Conservation (phyloP, 2,888 invertebrate genomes). For the Acrocyrtus sp. region DNA sequence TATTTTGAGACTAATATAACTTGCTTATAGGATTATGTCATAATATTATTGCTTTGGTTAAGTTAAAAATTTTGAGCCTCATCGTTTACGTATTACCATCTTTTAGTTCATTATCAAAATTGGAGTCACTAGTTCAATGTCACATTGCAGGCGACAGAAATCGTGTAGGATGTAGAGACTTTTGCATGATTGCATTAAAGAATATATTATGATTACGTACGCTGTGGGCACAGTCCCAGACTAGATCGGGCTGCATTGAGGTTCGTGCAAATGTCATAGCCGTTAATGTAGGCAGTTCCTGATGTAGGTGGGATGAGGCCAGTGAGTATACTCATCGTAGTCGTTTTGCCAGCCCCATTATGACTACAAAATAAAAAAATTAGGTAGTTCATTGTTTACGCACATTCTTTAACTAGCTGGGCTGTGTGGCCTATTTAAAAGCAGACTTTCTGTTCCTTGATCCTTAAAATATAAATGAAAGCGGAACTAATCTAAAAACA, state of each 20-base stretch:
- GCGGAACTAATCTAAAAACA: not conserved
- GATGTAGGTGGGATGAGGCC: constrained; percentile 72
- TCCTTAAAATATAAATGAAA: no score
- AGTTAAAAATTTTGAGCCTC: no score
- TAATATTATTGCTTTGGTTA: no score
- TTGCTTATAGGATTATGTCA: no score
- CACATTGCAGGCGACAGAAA: constrained; percentile 72
- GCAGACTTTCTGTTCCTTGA: constrained; percentile 13
- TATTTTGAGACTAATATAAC: no score
- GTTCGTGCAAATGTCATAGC: constrained; percentile 75
- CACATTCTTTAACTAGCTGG: no score
- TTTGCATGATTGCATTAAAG: not conserved
- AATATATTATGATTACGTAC: constrained; percentile 65
- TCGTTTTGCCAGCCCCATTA: constrained; percentile 73
- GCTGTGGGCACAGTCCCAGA: constrained; percentile 91
- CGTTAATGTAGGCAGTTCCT: constrained; percentile 78
- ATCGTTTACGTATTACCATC: no score
- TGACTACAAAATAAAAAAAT: not conserved
- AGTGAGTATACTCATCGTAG: constrained; percentile 78
- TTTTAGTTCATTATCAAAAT: no score
- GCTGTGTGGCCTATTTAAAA: constrained; percentile 10
- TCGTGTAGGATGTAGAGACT: constrained; percentile 51
- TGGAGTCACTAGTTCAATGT: constrained; percentile 48
- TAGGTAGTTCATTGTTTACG: no score
- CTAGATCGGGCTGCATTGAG: constrained; percentile 75